These are phyloP conservation scores for Tanypteryx hageni DNA, from an alignment of 2,888 invertebrate species.

Conservation along the genomic window DNA sequence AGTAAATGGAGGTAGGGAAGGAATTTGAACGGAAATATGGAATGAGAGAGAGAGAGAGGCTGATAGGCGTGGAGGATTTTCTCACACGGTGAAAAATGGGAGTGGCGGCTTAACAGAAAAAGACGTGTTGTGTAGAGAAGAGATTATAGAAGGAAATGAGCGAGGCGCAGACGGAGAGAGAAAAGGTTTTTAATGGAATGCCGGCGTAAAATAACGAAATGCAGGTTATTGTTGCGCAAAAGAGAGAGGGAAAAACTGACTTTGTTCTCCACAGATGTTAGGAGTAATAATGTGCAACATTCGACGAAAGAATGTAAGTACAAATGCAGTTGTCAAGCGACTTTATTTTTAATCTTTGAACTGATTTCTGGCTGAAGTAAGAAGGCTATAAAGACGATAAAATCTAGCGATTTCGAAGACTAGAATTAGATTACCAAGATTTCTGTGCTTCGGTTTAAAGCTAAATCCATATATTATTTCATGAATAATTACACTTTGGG, in stretches of 20 bases:
- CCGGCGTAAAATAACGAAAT: constrained; percentile 8
- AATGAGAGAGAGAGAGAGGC: background rate
- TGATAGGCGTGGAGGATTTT: background rate
- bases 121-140: background rate
- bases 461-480: no score
- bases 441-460: no score
- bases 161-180: background rate
- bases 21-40: background rate
- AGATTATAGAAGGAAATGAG: background rate
- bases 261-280: background rate
- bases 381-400: no score
- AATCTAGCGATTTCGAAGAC: no score
- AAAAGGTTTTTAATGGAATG: background rate
- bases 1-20: background rate
- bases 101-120: background rate
- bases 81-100: background rate
- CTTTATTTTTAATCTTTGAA: no score
- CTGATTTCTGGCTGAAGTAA: no score
- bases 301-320: no score
- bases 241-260: background rate
- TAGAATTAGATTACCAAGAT: no score
- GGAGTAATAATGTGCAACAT: no score
- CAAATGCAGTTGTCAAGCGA: no score
- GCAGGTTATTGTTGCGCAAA: background rate
- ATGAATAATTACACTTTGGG: no score